phyloP scores from a whole-genome alignment of 53 echinoderm and acorn worm species.

The Apostichopus leukothele region DNA sequence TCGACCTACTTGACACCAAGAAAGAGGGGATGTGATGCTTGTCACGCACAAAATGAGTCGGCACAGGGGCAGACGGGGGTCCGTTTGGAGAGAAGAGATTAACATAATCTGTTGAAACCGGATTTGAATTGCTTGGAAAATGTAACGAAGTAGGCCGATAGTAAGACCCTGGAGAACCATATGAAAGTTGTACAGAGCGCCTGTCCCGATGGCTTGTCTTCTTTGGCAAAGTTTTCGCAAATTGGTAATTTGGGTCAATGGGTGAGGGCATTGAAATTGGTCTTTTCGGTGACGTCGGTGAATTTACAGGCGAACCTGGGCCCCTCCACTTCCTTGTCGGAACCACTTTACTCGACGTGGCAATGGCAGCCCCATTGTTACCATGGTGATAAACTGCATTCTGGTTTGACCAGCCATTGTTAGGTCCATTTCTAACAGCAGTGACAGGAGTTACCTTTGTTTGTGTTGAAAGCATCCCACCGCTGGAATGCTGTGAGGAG shows the following conservation, averaged over 20 bases:
- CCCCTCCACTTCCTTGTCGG: constrained; percentile 5
- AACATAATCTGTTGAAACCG: background rate
- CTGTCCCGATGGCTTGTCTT: background rate
- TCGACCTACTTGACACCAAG: constrained; percentile 56
- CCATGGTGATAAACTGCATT: constrained; percentile 1
- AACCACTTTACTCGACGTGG: constrained; percentile 25
- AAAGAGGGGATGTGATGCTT: constrained; percentile 69
- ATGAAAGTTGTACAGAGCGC: background rate
- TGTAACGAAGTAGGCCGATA: constrained; percentile 19
- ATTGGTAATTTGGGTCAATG: constrained; percentile 7
- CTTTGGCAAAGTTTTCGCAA: background rate
- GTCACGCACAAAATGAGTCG: constrained; percentile 66
- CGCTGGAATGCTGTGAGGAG: background rate
- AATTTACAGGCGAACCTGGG: background rate
- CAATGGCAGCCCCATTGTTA: background rate
- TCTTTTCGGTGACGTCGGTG: background rate
- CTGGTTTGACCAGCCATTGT: background rate
- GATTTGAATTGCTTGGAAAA: constrained; percentile 34
- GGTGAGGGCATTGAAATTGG: constrained; percentile 38
- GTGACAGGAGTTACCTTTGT: constrained; percentile 3
- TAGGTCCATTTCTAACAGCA: background rate
- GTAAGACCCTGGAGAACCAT: background rate
- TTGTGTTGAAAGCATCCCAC: background rate
- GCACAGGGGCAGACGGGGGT: constrained; percentile 8
- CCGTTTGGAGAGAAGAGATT: background rate